Percentiles rank a stretch among this genome's conserved stretches.
Conservation (phyloP, 2,113 vertebrate genomes). For the Cheilinus undulatus region DNA sequence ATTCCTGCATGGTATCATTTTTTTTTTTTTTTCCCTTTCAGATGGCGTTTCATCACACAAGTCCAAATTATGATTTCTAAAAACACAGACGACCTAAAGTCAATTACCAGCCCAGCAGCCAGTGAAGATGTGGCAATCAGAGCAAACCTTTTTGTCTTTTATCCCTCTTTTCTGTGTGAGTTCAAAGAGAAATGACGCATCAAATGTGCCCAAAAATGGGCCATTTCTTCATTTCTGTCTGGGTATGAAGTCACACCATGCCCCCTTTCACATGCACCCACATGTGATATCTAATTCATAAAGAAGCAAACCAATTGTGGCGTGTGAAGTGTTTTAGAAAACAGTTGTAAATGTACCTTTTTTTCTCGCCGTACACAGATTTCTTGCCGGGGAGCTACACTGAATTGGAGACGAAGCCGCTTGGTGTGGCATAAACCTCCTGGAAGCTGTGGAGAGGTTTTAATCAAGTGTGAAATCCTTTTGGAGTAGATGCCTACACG, state of each 20-base stretch:
- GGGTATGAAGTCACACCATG: background rate
- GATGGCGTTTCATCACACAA: conserved; percentile 44
- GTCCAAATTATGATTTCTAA: conserved; percentile 42
- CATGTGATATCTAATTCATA: conserved; percentile 22
- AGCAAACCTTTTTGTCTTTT: conserved; percentile 37
- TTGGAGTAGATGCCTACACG: conserved; percentile 73
- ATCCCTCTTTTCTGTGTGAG: conserved; percentile 21
- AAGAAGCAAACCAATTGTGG: conserved; percentile 25
- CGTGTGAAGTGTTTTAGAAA: conserved; percentile 50
- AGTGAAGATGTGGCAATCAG: conserved; percentile 32
- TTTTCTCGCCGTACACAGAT: conserved; percentile 25
- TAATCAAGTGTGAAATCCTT: conserved; percentile 84
- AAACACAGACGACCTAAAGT: conserved; percentile 47
- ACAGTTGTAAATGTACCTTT: conserved; percentile 17
- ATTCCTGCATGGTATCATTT: conserved; percentile 51
- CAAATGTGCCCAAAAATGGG: conserved; percentile 6
- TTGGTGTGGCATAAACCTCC: conserved; percentile 76
- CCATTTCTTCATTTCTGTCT: conserved; percentile 4
- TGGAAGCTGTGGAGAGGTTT: conserved; percentile 78
- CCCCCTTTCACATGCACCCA: background rate
- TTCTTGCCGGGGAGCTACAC: conserved; percentile 31
- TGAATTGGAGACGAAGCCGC: conserved; percentile 55
- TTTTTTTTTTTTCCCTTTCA: conserved; percentile 55
- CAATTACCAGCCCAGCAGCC: conserved; percentile 48
- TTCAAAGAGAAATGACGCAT: conserved; percentile 31